Percentiles rank a stretch among this genome's conserved stretches.
phyloP scores from a whole-genome alignment of 2,888 invertebrate species.

The Sepioteuthis lessoniana region DNA sequence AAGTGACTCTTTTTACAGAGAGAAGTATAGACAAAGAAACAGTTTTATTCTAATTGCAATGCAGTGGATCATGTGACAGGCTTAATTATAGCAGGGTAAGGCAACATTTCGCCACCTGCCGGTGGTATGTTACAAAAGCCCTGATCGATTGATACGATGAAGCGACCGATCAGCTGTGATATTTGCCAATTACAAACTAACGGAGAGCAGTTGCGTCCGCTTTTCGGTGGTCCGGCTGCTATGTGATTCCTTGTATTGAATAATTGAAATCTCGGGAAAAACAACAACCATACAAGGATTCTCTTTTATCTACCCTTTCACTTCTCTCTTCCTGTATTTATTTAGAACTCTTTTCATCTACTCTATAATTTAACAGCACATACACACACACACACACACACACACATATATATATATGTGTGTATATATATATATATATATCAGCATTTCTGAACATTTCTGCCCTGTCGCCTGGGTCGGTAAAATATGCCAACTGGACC shows the following conservation, averaged over 20 bases:
- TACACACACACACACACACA: no score
- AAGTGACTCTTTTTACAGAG: background rate
- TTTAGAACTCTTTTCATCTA: background rate
- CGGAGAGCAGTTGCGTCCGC: background rate
- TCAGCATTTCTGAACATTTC: no score
- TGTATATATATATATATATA: background rate
- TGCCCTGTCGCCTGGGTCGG: no score
- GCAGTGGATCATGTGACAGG: background rate
- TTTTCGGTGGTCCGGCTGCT: background rate
- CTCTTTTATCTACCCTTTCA: background rate
- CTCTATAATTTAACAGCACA: background rate
- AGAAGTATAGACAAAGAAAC: background rate
- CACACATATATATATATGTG: background rate
- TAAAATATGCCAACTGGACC: no score
- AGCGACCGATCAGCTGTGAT: background rate
- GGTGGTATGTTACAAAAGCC: background rate
- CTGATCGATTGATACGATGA: slow-evolving; percentile 11
- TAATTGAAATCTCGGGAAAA: slow-evolving; percentile 10
- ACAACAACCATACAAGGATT: background rate
- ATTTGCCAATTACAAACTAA: slow-evolving; percentile 2
- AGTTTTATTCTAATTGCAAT: background rate
- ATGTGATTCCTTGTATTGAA: background rate
- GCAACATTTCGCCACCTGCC: background rate
- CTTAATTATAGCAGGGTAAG: background rate
- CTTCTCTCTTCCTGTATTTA: background rate